Evolutionary conservation across 2,888 invertebrate genomes (phyloP).

Genomic region (Drosophila putrida): DNA sequence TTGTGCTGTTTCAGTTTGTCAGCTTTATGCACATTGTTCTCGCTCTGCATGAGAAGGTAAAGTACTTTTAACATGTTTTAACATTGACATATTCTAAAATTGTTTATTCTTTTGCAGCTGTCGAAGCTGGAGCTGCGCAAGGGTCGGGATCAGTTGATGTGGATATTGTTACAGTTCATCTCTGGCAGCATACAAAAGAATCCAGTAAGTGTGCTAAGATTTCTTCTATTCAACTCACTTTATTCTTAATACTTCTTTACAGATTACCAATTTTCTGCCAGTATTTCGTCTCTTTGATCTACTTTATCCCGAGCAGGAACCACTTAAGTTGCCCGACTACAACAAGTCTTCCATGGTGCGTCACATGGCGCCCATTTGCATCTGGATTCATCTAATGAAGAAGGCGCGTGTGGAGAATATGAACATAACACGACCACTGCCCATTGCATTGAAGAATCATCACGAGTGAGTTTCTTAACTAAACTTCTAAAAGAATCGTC

Average conservation of each 20-base stretch:
- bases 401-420: constrained; percentile 96
- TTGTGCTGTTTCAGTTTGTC: constrained; percentile 97
- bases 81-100: too few species aligned
- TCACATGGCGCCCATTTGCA: constrained; percentile 95
- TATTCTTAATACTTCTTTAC: constrained; percentile 50
- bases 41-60: constrained; percentile 93
- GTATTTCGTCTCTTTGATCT: constrained; percentile 96
- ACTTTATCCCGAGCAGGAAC: constrained; percentile 96
- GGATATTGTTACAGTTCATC: constrained; percentile 98
- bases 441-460: constrained; percentile 92
- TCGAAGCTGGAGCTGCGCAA: constrained; percentile 93
- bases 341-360: constrained; percentile 90
- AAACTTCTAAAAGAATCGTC: neutral
- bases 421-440: constrained; percentile 91
- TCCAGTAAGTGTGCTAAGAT: constrained; percentile 87
- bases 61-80: neutral
- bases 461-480: constrained; percentile 88
- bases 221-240: neutral
- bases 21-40: constrained; percentile 96
- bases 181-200: constrained; percentile 98
- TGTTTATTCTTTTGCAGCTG: constrained; percentile 85
- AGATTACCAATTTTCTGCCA: constrained; percentile 94
- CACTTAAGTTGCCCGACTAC: constrained; percentile 95
- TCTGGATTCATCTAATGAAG: constrained; percentile 98
- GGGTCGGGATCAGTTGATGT: constrained; percentile 99